Evolutionary conservation across 2,113 vertebrate genomes (phyloP), one percentile per base, ranked within the genome.

Genomic region (Triplophysa siluroides): DNA sequence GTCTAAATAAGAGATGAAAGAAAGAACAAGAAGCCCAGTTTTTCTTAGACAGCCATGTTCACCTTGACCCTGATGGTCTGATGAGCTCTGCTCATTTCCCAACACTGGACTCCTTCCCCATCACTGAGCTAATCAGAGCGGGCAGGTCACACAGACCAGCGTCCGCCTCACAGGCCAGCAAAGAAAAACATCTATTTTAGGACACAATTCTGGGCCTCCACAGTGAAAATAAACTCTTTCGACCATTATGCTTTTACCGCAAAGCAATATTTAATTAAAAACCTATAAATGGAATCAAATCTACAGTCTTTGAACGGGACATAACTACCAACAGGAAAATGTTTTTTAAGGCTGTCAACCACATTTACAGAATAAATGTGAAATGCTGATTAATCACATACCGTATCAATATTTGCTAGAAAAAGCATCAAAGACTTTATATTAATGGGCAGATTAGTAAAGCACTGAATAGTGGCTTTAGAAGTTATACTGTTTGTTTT

Each of bases 41-140:
- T 58, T 70, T 29, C 21, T 38, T 45, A 38, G 63, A 50, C 16
- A 56, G 62, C 52, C 65, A 43, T 75, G 71, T 52, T 78, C 71
- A 81, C 79, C 70, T 83, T 68, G 60, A 79, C 75, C 81, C 76
- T 18, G 9, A 58, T 66, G 69, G 43, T 64, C 78, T 64, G 21
- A 50, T 24, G 24, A 47, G 52, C 12, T 70, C 18, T 2, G 60
- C 19, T 75, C 43, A 62, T 75, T 63, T 77, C 62, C n/a, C 73
- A 70, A 61, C 70, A 24, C 41, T 54, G 23, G 52, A n/a, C 43
- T 29, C 13, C 70, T 75, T 67, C 67, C 58, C 73, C 66, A 67
- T 41, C 29, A 61, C 75, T 81, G 78, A 50, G 69, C 45, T 78
- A 78, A 78, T 45, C 54, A 50, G 58, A 41, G 64, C 79, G 54